phyloP scores from a whole-genome alignment of 2,888 invertebrate species.

The Trichopoda pennipes region DNA sequence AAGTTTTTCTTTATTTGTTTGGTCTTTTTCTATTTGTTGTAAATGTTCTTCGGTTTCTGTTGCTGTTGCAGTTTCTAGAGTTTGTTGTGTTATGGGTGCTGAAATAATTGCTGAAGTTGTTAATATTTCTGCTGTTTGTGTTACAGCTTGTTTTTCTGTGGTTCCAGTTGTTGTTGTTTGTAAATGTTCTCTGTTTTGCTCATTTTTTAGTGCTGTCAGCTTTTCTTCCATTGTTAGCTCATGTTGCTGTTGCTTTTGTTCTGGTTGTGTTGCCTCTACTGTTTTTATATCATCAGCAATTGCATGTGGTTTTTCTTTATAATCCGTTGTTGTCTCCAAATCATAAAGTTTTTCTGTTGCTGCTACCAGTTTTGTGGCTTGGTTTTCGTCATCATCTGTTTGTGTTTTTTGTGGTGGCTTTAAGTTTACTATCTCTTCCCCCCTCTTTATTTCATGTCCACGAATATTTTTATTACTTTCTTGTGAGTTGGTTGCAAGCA shows the following conservation, averaged over 20 bases:
- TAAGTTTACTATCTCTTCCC: constrained; percentile 29
- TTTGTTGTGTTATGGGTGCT: constrained; percentile 29
- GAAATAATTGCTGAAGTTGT: constrained; percentile 22
- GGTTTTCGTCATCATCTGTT: constrained; percentile 43
- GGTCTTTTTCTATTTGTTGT: constrained; percentile 13
- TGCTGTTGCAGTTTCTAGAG: constrained; percentile 5
- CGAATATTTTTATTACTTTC: constrained; percentile 18
- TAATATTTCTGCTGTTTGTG: constrained; percentile 40
- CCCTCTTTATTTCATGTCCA: neutral
- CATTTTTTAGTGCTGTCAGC: constrained; percentile 25
- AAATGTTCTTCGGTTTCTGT: constrained; percentile 43
- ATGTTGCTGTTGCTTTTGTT: constrained; percentile 33
- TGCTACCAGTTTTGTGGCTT: constrained; percentile 48
- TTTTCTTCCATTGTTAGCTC: constrained; percentile 24
- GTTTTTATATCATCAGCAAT: constrained; percentile 41
- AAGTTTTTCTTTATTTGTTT: constrained; percentile 11
- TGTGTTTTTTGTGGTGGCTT: constrained; percentile 38
- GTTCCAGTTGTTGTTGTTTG: constrained; percentile 35
- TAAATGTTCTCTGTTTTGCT: constrained; percentile 29
- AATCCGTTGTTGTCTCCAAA: constrained; percentile 39
- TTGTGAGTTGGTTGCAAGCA: neutral
- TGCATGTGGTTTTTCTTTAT: constrained; percentile 51
- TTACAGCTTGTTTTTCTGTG: constrained; percentile 40
- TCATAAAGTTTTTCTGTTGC: constrained; percentile 56
- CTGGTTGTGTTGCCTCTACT: constrained; percentile 48